Evolutionary conservation across 2,888 invertebrate genomes (phyloP), one percentile per base, ranked within the genome.

Genomic region (Matsumyia berberina): DNA sequence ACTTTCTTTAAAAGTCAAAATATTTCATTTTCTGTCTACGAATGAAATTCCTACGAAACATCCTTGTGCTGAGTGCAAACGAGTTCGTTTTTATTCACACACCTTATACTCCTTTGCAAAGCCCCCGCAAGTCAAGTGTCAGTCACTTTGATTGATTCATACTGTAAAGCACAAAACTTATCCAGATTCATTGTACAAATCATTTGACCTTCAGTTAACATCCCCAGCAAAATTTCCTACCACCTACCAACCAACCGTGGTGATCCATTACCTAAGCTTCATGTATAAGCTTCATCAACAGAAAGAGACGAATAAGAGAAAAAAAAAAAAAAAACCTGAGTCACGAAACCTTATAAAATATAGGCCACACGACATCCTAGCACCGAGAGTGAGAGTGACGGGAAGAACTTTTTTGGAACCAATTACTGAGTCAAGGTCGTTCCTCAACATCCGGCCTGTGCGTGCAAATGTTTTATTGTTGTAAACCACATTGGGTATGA

Each of bases 301-400:
- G 9, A 17, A 24, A 24, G 24, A 24, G 24, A 24, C 24, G 29
- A 0, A 51, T 12, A 11, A 33, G 9, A 33, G 12, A 8, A 31
- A 31, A 9, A 46, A 53, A 29, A 29, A 11, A n/a, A 31, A 12
- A 33, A 12, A 15, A 17, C 5, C 29, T 19, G 6, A 62, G 62
- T 62, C 62, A 62, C 46, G 62, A 62, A 58, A 29, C 29, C 29
- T n/a, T 29, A 42, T 42, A 39, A 58, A 58, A 42, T 62, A 62
- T 39, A 7, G 57, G 57, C 37, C 60, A 60, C 44, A 62, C 39
- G 60, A 42, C 15, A 15, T 44, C n/a, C 24, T 39, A 42, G 7
- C 17, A 8, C 44, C 17, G 17, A 24, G 24, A 24, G 24, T 3
- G 24, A 44, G n/a, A 37, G 17, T n/a, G n/a, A n/a, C n/a, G n/a